phyloP scores from a whole-genome alignment of 2,113 vertebrate species.

The Arizona elegans region DNA sequence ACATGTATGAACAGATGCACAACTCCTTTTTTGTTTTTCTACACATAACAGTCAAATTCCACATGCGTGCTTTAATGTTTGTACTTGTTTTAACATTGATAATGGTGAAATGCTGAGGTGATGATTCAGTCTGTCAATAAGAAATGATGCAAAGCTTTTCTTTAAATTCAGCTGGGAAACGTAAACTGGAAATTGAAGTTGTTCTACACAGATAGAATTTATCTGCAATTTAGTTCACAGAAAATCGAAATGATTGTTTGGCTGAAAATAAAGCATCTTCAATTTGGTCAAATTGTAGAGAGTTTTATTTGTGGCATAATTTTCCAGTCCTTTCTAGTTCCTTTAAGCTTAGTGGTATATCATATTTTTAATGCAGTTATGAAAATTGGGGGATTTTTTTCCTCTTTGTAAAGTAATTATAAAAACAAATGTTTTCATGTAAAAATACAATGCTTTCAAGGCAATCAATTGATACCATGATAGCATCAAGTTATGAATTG shows the following conservation, averaged over 20 bases:
- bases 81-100: not conserved
- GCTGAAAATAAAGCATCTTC: not conserved
- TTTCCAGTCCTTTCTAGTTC: not conserved
- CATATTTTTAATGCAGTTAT: not conserved
- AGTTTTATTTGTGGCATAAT: not conserved
- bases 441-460: not conserved
- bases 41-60: not conserved
- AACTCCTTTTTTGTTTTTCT: not conserved
- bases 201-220: not conserved
- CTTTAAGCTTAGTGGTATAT: not conserved
- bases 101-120: not conserved
- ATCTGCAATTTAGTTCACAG: not conserved
- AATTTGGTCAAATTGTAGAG: not conserved
- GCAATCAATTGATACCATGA: not conserved
- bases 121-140: not conserved
- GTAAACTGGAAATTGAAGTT: not conserved
- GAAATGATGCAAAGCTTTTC: not conserved
- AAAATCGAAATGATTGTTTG: not conserved
- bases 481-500: not conserved
- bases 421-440: not conserved
- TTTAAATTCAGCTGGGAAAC: not conserved
- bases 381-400: not conserved
- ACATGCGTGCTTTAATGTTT: constrained; percentile 5
- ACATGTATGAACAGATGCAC: not conserved
- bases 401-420: not conserved